Percentiles rank a stretch among this genome's conserved stretches.
These are phyloP conservation scores for Actinostola sp. DNA, from an alignment of 92 coral and sea anemone species.

Conservation along the genomic window DNA sequence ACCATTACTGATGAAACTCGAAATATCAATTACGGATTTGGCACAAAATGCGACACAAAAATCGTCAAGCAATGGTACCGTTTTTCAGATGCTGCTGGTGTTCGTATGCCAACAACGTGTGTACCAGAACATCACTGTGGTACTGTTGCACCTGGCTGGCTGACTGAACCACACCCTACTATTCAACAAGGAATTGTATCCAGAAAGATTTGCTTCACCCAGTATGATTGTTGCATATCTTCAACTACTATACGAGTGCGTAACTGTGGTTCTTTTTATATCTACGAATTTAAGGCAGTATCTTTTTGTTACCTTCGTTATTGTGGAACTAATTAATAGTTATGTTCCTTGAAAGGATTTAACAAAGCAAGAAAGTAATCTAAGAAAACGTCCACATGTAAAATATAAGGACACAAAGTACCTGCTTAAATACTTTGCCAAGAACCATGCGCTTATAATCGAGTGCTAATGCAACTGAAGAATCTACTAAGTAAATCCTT, in stretches of 20 bases:
- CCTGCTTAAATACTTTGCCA: too few relatives aligned
- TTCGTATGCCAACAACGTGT: conserved; percentile 58
- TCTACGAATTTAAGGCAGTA: conserved; percentile 64
- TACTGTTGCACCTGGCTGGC: conserved; percentile 68
- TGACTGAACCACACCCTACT: conserved; percentile 46
- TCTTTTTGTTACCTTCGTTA: conserved; percentile 56
- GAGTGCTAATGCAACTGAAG: too few relatives aligned
- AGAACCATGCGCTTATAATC: too few relatives aligned
- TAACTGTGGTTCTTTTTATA: conserved; percentile 46
- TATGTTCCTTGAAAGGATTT: too few relatives aligned
- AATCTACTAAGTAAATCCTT: too few relatives aligned
- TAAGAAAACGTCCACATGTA: too few relatives aligned
- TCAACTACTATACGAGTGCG: conserved; percentile 55
- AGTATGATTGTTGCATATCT: conserved; percentile 51
- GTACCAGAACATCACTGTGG: conserved; percentile 56
- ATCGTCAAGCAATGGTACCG: conserved; percentile 79
- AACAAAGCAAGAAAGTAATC: too few relatives aligned
- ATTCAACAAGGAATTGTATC: conserved; percentile 33
- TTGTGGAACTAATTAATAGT: too few relatives aligned
- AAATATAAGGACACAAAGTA: too few relatives aligned
- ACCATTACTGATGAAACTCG: too few relatives aligned
- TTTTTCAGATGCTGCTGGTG: conserved; percentile 65
- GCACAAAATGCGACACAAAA: too few relatives aligned
- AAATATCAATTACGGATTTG: too few relatives aligned
- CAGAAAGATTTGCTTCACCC: conserved; percentile 48